Conservation (phyloP, 2,113 vertebrate species). For the Oryzias melastigma region DNA sequence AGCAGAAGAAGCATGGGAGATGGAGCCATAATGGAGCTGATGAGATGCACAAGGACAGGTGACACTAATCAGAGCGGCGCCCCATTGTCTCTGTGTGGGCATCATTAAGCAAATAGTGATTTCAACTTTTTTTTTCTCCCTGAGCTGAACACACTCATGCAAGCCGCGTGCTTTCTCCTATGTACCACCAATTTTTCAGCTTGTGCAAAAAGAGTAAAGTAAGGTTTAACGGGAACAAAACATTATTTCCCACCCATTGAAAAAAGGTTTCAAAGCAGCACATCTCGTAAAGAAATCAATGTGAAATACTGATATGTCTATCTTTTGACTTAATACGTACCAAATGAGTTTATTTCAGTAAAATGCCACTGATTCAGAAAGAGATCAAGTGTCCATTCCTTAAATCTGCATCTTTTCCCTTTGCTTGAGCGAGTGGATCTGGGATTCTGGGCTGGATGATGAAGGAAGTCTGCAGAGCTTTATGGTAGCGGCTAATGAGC, state of each 20-base stretch:
- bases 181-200: slow-evolving; percentile 43
- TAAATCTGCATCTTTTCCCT: slow-evolving; percentile 58
- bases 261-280: slow-evolving; percentile 34
- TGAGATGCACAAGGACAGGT: slow-evolving; percentile 77
- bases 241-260: slow-evolving; percentile 25
- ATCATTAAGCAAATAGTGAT: slow-evolving; percentile 68
- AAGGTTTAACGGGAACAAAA: slow-evolving; percentile 16
- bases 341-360: slow-evolving; percentile 21
- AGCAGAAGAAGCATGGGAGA: slow-evolving; percentile 64
- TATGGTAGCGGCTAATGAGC: slow-evolving; percentile 65
- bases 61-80: slow-evolving; percentile 73
- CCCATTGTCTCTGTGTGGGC: slow-evolving; percentile 72
- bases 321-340: slow-evolving; percentile 20
- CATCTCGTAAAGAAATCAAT: slow-evolving; percentile 15
- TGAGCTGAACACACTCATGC: slow-evolving; percentile 41
- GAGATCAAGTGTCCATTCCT: slow-evolving; percentile 35
- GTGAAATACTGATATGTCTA: slow-evolving; percentile 17
- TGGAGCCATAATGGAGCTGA: slow-evolving; percentile 71
- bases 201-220: slow-evolving; percentile 25
- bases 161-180: slow-evolving; percentile 33
- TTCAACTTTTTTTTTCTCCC: slow-evolving; percentile 35
- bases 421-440: slow-evolving; percentile 59
- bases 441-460: slow-evolving; percentile 59
- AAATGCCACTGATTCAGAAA: slow-evolving; percentile 32
- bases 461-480: slow-evolving; percentile 80